Percentiles rank a stretch among this genome's conserved stretches.
Conservation (phyloP, 2,888 invertebrate genomes). For the Arge pagana region DNA sequence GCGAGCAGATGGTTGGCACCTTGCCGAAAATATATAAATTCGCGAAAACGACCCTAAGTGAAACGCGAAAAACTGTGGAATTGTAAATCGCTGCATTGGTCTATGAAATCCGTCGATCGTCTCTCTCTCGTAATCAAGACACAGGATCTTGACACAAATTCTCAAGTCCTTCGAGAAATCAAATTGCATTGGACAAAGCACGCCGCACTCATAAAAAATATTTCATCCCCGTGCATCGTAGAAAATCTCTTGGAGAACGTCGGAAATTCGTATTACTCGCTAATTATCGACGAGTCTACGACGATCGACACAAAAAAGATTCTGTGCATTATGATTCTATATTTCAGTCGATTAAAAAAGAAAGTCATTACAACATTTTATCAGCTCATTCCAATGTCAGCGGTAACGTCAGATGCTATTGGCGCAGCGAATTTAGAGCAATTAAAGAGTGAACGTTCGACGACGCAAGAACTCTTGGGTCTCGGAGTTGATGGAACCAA, state of each 20-base stretch:
- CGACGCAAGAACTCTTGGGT: conserved; percentile 32
- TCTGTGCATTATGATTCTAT: conserved; percentile 30
- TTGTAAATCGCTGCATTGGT: too few relatives aligned
- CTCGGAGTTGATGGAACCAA: conserved; percentile 38
- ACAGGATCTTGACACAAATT: conserved; percentile 31
- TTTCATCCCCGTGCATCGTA: conserved; percentile 39
- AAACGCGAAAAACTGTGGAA: too few relatives aligned
- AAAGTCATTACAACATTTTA: conserved; percentile 35
- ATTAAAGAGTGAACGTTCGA: conserved; percentile 30
- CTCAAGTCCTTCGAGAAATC: conserved; percentile 33
- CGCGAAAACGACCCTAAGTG: too few relatives aligned
- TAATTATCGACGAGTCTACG: conserved; percentile 44
- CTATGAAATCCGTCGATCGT: conserved; percentile 32
- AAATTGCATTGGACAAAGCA: conserved; percentile 39
- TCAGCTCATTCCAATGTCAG: conserved; percentile 27
- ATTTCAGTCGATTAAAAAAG: conserved; percentile 26
- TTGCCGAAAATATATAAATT: too few relatives aligned
- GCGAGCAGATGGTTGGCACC: too few relatives aligned
- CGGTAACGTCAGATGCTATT: conserved; percentile 28
- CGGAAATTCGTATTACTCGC: conserved; percentile 38
- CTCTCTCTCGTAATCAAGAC: conserved; percentile 30
- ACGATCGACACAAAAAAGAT: conserved; percentile 32
- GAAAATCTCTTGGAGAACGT: conserved; percentile 41
- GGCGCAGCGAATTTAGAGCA: conserved; percentile 18
- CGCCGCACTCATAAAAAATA: conserved; percentile 43